Conservation (phyloP, 2,888 invertebrate genomes). For the Monochamus alternatus region DNA sequence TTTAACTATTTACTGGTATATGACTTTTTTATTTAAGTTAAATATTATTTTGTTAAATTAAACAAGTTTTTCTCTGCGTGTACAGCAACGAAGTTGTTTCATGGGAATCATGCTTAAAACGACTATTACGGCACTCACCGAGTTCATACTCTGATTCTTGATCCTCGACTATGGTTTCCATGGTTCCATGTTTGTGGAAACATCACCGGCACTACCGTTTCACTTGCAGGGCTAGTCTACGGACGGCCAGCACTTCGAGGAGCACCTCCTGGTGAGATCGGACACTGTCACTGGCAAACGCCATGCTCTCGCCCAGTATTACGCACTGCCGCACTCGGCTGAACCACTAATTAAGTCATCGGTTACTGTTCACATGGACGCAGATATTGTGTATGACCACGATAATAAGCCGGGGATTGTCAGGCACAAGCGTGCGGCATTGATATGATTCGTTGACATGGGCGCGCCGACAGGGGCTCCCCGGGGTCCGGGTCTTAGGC, state of each 20-base stretch:
- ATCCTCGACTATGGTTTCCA: conserved; percentile 82
- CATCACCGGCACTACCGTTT: conserved; percentile 62
- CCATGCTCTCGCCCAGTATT: conserved; percentile 43
- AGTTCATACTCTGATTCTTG: conserved; percentile 80
- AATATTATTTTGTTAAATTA: no score
- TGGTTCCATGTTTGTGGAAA: conserved; percentile 66
- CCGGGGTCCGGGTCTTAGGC: neutral
- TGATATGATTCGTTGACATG: conserved; percentile 42
- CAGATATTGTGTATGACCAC: conserved; percentile 17
- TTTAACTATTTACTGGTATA: no score
- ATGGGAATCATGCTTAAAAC: neutral
- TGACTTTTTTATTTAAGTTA: no score
- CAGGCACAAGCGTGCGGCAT: conserved; percentile 33
- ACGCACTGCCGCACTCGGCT: conserved; percentile 36
- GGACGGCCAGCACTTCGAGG: conserved; percentile 21
- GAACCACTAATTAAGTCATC: conserved; percentile 33
- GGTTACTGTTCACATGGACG: conserved; percentile 26
- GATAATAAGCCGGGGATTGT: conserved; percentile 38
- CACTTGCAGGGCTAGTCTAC: conserved; percentile 37
- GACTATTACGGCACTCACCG: conserved; percentile 70
- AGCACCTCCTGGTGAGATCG: conserved; percentile 37
- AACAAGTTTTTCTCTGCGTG: no score
- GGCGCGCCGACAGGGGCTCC: conserved; percentile 6
- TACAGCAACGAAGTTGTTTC: no score
- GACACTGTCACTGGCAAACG: conserved; percentile 43